phyloP scores from a whole-genome alignment of 2,113 vertebrate species.

The Phrynosoma platyrhinos region DNA sequence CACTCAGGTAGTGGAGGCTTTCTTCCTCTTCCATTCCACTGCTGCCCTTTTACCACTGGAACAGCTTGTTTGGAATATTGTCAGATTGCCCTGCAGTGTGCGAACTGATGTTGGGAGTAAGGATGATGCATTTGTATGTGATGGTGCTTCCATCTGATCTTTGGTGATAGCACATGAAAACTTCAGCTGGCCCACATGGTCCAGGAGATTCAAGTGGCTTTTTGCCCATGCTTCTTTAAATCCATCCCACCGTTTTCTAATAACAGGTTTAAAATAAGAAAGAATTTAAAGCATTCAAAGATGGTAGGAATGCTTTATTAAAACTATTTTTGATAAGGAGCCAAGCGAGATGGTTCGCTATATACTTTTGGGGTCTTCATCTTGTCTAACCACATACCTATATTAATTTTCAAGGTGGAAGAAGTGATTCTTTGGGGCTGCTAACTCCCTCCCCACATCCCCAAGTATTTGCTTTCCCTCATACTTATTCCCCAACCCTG shows the following conservation, averaged over 20 bases:
- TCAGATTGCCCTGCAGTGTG: too few species aligned
- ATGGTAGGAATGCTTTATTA: neutral
- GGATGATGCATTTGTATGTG: neutral
- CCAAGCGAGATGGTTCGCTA: neutral
- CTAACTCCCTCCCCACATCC: neutral
- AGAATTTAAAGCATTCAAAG: neutral
- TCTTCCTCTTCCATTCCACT: neutral
- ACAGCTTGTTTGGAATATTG: neutral
- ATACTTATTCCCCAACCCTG: neutral
- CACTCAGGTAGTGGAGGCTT: neutral
- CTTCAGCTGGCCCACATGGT: neutral
- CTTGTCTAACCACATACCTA: too few species aligned
- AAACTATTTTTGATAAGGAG: neutral
- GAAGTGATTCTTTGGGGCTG: neutral
- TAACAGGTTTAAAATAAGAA: neutral
- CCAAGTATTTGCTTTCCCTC: neutral
- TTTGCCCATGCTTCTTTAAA: neutral
- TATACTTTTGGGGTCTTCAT: too few species aligned
- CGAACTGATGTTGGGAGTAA: too few species aligned
- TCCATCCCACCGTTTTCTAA: neutral
- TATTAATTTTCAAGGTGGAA: neutral
- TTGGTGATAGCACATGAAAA: neutral
- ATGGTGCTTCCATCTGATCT: neutral
- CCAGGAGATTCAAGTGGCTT: neutral
- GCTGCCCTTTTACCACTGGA: neutral